These are phyloP conservation scores for Diadema setosum DNA, from an alignment of 35 echinoderm and acorn worm species.

Conservation along the genomic window DNA sequence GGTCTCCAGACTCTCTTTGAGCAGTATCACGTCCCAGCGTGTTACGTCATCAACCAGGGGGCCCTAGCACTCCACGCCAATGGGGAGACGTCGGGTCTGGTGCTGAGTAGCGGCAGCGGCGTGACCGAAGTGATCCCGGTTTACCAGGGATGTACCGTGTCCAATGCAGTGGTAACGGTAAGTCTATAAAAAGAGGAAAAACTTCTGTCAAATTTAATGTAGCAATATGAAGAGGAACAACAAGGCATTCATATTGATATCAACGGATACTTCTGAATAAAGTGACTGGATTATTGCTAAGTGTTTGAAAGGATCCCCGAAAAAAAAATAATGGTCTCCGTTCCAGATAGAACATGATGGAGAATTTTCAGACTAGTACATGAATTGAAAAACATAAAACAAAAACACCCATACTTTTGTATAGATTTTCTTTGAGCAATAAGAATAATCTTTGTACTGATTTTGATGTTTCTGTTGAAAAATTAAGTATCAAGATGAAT, in stretches of 20 bases:
- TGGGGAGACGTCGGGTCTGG: slow-evolving; percentile 66
- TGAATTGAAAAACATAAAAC: too few relatives aligned
- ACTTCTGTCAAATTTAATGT: not conserved
- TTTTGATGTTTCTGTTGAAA: too few relatives aligned
- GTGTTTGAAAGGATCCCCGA: not conserved
- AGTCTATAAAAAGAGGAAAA: not conserved
- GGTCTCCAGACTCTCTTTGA: slow-evolving; percentile 73
- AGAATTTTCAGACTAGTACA: too few relatives aligned
- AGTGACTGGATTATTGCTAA: not conserved
- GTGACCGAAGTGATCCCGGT: slow-evolving; percentile 86
- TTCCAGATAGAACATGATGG: too few relatives aligned
- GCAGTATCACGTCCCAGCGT: slow-evolving; percentile 64
- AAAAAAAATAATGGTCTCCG: too few relatives aligned
- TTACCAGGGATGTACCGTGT: slow-evolving; percentile 57
- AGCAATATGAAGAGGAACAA: not conserved
- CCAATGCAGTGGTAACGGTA: slow-evolving; percentile 80
- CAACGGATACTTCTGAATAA: not conserved
- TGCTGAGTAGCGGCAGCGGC: slow-evolving; percentile 81
- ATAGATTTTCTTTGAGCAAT: too few relatives aligned
- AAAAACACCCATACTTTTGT: too few relatives aligned
- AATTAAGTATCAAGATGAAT: too few relatives aligned
- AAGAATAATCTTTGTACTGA: too few relatives aligned
- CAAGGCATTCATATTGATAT: not conserved
- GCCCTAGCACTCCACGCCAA: slow-evolving; percentile 63
- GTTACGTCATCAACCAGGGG: slow-evolving; percentile 74